Conservation (phyloP, 2,113 vertebrate species). For the Phycodurus eques region DNA sequence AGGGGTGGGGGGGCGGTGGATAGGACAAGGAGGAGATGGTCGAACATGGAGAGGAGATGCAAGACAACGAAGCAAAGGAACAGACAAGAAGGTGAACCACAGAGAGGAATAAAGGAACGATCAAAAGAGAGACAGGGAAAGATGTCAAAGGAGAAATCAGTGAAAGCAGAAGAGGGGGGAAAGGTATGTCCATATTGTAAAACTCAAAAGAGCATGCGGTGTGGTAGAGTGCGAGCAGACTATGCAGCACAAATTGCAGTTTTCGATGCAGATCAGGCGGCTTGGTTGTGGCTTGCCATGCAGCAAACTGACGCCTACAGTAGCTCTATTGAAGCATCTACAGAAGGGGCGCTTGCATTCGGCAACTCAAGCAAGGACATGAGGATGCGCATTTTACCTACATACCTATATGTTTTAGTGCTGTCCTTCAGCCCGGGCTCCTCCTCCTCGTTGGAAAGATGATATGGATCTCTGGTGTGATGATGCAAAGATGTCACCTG, state of each 20-base stretch:
- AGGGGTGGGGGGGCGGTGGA: conserved; percentile 12
- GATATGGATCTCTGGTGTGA: conserved; percentile 66
- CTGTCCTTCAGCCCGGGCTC: conserved; percentile 67
- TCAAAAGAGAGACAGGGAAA: conserved; percentile 16
- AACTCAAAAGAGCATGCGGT: conserved; percentile 38
- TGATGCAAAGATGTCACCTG: conserved; percentile 65
- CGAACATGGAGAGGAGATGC: conserved; percentile 16
- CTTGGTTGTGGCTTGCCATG: conserved; percentile 49
- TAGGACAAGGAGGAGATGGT: conserved; percentile 43
- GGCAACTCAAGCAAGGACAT: conserved; percentile 35
- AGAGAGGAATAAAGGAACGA: conserved; percentile 19
- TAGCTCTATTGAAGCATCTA: conserved; percentile 31
- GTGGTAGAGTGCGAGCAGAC: conserved; percentile 23
- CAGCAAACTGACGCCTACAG: conserved; percentile 42
- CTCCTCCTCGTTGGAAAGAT: conserved; percentile 71
- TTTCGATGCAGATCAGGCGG: conserved; percentile 25
- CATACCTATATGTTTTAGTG: conserved; percentile 77
- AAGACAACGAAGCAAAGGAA: conserved; percentile 20
- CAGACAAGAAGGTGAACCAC: conserved; percentile 26
- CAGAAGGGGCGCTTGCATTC: conserved; percentile 43
- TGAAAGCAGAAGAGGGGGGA: conserved; percentile 32
- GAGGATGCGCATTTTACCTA: conserved; percentile 9
- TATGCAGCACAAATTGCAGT: conserved; percentile 27
- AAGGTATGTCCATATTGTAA: conserved; percentile 29
- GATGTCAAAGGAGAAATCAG: conserved; percentile 36